Evolutionary conservation across 2,888 invertebrate genomes (phyloP).

Genomic region (Archaeoteleia sp.): DNA sequence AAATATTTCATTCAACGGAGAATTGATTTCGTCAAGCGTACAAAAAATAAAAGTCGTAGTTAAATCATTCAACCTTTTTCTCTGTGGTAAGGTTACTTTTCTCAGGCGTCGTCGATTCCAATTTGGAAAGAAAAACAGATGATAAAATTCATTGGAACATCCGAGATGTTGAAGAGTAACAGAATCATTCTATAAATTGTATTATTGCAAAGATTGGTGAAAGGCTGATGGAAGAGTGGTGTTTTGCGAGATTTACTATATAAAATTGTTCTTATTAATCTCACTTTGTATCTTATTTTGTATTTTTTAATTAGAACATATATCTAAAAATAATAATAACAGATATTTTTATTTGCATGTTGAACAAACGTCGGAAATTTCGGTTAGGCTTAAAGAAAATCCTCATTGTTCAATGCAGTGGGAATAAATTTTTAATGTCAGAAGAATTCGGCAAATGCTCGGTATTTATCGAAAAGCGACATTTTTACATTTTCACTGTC

Average conservation of each 20-base stretch:
- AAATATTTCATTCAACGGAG: conserved; percentile 8
- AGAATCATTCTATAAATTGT: too few species aligned
- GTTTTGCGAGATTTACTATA: too few species aligned
- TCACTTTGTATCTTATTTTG: too few species aligned
- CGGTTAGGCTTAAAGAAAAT: too few species aligned
- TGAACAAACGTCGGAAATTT: too few species aligned
- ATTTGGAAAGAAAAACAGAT: conserved; percentile 2
- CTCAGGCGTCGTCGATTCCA: neutral
- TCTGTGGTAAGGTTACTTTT: conserved; percentile 3
- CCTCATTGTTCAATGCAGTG: too few species aligned
- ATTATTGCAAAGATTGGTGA: too few species aligned
- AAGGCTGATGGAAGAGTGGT: too few species aligned
- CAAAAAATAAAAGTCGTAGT: neutral
- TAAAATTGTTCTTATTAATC: too few species aligned
- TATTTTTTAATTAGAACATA: too few species aligned
- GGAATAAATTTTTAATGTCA: neutral
- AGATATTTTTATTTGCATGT: too few species aligned
- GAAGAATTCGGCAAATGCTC: conserved; percentile 11
- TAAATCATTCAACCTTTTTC: conserved; percentile 3
- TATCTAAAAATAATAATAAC: too few species aligned
- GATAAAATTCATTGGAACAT: conserved; percentile 1
- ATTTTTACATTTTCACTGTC: conserved; percentile 19
- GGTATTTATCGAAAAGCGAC: conserved; percentile 30
- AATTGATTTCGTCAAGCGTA: conserved; percentile 11
- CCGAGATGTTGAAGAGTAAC: neutral